Conservation (phyloP, 2,797 vertebrate species). For the Bufotes viridis region DNA sequence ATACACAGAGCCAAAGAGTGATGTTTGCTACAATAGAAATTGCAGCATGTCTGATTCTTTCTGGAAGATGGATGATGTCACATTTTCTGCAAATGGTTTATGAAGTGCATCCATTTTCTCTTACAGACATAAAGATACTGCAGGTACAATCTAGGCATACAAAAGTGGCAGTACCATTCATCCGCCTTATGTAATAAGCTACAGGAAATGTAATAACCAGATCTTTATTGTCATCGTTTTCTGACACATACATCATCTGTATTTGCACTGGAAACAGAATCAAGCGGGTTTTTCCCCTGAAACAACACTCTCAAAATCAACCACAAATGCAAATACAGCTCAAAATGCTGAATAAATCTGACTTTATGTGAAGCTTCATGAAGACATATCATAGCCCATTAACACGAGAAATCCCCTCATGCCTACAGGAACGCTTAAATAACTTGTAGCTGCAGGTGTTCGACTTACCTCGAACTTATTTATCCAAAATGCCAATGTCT, state of each 20-base stretch:
- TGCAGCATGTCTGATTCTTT: too few species aligned
- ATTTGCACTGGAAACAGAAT: constrained; percentile 33
- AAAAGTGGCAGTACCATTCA: neutral
- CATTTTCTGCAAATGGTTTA: too few species aligned
- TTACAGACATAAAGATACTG: too few species aligned
- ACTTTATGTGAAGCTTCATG: neutral
- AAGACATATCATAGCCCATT: neutral
- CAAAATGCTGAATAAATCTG: constrained; percentile 18
- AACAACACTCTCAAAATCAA: constrained; percentile 32
- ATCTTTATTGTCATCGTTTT: constrained; percentile 29
- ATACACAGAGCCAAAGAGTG: too few species aligned
- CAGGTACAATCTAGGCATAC: neutral
- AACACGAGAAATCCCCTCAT: neutral
- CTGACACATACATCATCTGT: neutral
- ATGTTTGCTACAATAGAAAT: too few species aligned
- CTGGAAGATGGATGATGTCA: too few species aligned
- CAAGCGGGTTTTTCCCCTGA: constrained; percentile 25
- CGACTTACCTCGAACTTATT: neutral
- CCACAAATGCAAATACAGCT: constrained; percentile 39
- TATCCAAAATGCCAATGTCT: neutral
- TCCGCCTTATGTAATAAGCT: neutral
- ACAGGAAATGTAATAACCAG: constrained; percentile 39
- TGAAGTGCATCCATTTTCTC: too few species aligned
- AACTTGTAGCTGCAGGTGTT: neutral
- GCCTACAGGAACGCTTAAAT: neutral